Conservation (phyloP, 2,113 vertebrate genomes). For the Sapajus apella region DNA sequence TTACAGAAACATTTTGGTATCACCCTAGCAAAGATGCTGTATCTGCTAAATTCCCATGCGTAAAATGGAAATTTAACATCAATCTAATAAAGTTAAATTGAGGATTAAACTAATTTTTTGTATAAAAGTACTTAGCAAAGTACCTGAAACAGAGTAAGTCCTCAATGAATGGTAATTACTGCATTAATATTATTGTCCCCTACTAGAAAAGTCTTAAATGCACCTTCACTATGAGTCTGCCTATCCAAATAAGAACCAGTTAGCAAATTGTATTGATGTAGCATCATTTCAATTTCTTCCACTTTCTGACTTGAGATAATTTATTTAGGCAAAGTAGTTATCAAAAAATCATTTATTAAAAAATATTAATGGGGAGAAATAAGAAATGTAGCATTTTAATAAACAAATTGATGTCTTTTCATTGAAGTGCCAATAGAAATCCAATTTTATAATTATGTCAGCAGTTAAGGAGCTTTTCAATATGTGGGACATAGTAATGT, state of each 20-base stretch:
- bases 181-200: neutral
- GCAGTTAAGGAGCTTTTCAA: neutral
- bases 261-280: neutral
- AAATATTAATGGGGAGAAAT: neutral
- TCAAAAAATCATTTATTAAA: neutral
- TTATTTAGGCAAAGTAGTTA: conserved; percentile 1
- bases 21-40: neutral
- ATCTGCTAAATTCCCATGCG: neutral
- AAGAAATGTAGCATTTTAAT: neutral
- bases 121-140: neutral
- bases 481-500: neutral
- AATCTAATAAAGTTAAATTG: neutral
- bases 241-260: neutral
- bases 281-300: neutral
- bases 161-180: neutral
- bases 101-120: conserved; percentile 5
- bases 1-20: neutral
- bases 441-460: neutral
- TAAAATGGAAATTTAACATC: neutral
- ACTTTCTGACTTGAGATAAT: neutral
- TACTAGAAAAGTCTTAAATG: conserved; percentile 17
- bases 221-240: neutral
- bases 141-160: neutral
- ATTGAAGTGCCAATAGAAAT: neutral
- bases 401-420: conserved; percentile 19